Evolutionary conservation across 2,888 invertebrate species (phyloP), one percentile per base, ranked within the genome.

Genomic region (Luperina testacea): DNA sequence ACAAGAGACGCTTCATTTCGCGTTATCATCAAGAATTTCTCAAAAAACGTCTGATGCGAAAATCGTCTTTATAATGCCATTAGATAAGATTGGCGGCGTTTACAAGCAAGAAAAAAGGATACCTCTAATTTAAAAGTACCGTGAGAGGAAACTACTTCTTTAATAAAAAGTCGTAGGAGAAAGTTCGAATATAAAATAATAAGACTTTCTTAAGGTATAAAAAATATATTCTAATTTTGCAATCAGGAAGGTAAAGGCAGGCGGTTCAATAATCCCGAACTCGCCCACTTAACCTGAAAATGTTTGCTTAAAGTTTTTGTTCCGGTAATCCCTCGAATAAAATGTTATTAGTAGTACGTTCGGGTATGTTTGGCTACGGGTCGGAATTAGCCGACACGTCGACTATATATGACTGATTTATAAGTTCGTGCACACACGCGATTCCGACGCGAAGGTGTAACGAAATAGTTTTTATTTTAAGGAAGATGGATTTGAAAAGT

Each of bases 371-470:
- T 74, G 71, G 82, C 38, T n/a, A 48, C 17, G 51, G 53, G 67
- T 73, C 73, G 71, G 72, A 61, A 72, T 75, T 70, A 71, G 20
- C 67, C 71, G 70, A 83, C 75, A 65, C 42, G 83, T 73, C 67
- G 72, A 32, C 38, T 87, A 6, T 38, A 57, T 73, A 63, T 73
- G 85, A 80, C 71, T 75, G 80, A 84, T 75, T 51, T 79, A 71
- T 63, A 71, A 74, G 87, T 65, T 53, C 20, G 59, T 51, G 63
- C 13, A 57, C 67, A 70, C 83, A 72, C 68, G 79, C 80, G 71
- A 87, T 65, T 38, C 32, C 27, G 65, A 42, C 72, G 68, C 65
- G 53, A 57, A 64, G 32, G 51, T 72, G 64, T 32, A 15, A 74
- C 63, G 24, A 42, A 72, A 68, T 67, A 74, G 61, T 64, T 83